Conservation (phyloP, 37 sponge, comb jelly and placozoan genomes). For the Eunapius fragilis region DNA sequence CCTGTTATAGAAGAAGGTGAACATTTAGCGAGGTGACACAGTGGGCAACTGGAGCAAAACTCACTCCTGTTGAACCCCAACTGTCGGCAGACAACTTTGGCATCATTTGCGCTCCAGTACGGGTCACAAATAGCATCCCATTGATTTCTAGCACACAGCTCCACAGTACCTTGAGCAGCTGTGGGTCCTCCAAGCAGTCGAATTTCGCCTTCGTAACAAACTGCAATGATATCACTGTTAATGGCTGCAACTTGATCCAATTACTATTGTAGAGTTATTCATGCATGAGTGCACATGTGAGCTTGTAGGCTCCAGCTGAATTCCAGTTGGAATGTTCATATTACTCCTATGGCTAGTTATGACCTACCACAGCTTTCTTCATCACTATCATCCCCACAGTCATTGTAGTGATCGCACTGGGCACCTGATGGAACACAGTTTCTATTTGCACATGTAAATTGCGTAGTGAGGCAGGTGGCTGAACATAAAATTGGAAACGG, state of each 20-base stretch:
- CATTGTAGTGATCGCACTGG: not conserved
- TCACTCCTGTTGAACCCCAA: not conserved
- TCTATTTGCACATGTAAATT: not conserved
- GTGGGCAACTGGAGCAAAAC: not conserved
- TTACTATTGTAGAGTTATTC: no score
- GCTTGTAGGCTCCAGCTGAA: no score
- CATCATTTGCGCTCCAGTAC: not conserved
- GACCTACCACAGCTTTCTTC: not conserved
- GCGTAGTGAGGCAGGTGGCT: not conserved
- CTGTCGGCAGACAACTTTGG: not conserved
- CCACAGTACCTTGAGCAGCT: not conserved
- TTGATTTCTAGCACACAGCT: not conserved
- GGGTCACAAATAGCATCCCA: not conserved
- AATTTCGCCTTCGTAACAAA: not conserved
- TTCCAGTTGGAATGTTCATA: no score
- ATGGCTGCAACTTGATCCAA: not conserved
- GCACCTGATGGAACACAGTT: not conserved
- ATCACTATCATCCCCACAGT: not conserved
- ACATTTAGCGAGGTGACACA: not conserved
- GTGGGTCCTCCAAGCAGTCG: not conserved
- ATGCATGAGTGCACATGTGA: no score
- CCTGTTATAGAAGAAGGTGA: not conserved
- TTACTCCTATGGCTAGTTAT: not conserved
- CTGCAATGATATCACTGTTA: not conserved
- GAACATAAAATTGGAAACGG: not conserved